Base-by-base conservation (phyloP, 2,888 invertebrate species). In the Acrocyrtus sp. region DNA sequence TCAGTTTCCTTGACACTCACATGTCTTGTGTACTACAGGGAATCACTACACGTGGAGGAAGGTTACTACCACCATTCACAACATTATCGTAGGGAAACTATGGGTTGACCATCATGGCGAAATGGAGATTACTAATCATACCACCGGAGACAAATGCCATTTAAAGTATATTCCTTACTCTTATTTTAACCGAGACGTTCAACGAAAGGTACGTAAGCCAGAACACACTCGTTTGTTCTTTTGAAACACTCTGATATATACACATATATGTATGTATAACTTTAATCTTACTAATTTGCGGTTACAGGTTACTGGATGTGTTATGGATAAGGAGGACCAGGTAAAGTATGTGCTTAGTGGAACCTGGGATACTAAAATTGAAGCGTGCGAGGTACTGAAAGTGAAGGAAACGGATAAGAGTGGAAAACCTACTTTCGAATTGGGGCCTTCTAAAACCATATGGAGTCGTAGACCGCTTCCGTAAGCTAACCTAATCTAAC, bases 81-180 rank as follows among this genome's bases (percentile, higher is more conserved):
- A 99, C 85, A 99, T 99, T 82, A 98, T 99, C 82, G 98, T 99
- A 70, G 99, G 99, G 79, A 96, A 95, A 86, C 88, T 99, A 81
- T 99, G 99, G 99, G 96, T 99, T 72, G 99, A 99, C 87, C 96
- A 99, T 86, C 96, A 98, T 84, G 99, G 99, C 51, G 98, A 99
- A 84, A 98, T 97, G 95, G 97, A 98, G 85, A 98, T 99, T 78
- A 88, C 90, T 72, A 98, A 98, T 84, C 92, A 93, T 77, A 91
- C 90, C 50, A 90, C 91, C 61, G 96, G 96, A 60, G 93, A 96
- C 83, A 95, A 94, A 85, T 98, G 98, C 85, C 94, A 95, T 84
- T 89, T 99, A 81, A 98, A 98, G 86, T 99, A 95, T 87, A 91
- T 95, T 83, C 96, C 98, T 22, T 99, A 99, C 86, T 96, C 97